Conservation (phyloP, 2,888 invertebrate genomes). For the Stratiomys singularior region DNA sequence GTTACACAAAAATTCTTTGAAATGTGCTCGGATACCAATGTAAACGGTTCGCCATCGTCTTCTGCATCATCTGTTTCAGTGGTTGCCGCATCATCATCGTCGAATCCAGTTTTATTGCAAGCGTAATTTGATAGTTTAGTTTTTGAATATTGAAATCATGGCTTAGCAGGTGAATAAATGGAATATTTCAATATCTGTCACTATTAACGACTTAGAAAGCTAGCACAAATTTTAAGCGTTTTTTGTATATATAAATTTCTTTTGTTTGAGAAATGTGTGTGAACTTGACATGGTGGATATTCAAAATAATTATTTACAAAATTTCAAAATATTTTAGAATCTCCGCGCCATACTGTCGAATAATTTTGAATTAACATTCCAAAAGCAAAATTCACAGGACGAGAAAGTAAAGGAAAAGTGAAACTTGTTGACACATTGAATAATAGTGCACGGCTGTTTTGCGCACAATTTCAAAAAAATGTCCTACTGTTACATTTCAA, state of each 20-base stretch:
- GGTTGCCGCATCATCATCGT: slow-evolving; percentile 9
- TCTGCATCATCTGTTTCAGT: slow-evolving; percentile 26
- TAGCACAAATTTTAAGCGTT: slow-evolving; percentile 38
- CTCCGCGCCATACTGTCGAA: background rate
- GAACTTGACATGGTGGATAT: background rate
- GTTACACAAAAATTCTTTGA: slow-evolving; percentile 62
- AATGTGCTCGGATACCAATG: slow-evolving; percentile 55
- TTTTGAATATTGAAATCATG: slow-evolving; percentile 11
- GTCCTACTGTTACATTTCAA: background rate
- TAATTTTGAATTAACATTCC: slow-evolving; percentile 13
- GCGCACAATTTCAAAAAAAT: background rate
- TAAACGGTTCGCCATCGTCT: background rate
- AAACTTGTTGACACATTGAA: slow-evolving; percentile 10
- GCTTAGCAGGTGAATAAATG: background rate
- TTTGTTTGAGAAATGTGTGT: background rate
- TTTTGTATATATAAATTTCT: slow-evolving; percentile 2
- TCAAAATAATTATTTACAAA: slow-evolving; percentile 1
- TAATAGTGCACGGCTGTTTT: background rate
- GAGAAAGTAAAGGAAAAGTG: background rate
- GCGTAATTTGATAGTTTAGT: slow-evolving; percentile 16
- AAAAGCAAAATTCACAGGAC: background rate
- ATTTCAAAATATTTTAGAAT: slow-evolving; percentile 1
- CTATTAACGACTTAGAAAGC: background rate
- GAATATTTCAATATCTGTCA: slow-evolving; percentile 1
- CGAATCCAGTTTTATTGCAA: slow-evolving; percentile 26